Conservation (phyloP, 2,797 vertebrate genomes). For the Malurus splendens region DNA sequence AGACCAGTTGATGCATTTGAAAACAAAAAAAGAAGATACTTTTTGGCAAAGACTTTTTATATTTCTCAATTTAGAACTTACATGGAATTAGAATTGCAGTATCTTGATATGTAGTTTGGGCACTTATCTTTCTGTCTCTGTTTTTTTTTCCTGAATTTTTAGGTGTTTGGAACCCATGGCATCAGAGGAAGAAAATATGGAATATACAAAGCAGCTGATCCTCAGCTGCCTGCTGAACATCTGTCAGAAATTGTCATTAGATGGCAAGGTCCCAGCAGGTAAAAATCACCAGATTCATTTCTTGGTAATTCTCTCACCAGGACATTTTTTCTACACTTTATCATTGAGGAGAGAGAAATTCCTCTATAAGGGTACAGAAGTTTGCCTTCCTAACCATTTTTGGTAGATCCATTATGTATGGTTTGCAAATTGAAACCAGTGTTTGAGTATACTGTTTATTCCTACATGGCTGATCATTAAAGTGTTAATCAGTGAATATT, state of each 20-base stretch:
- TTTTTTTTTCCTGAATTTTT: background rate
- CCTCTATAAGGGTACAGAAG: background rate
- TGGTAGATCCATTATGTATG: background rate
- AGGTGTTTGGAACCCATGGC: conserved; percentile 80
- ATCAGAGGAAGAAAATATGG: conserved; percentile 75
- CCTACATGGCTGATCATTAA: background rate
- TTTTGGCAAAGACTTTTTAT: background rate
- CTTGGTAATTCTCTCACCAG: background rate
- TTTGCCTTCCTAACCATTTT: background rate
- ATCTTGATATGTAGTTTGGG: background rate
- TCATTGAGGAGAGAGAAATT: background rate
- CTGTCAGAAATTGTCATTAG: conserved; percentile 81
- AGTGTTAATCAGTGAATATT: background rate
- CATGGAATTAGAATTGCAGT: background rate
- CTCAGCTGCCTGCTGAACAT: conserved; percentile 87
- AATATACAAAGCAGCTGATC: conserved; percentile 93
- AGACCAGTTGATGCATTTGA: background rate
- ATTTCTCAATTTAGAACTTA: background rate
- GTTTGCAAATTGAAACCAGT: background rate
- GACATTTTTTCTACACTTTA: background rate
- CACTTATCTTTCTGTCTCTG: background rate
- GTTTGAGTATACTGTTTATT: background rate
- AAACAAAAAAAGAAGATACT: background rate
- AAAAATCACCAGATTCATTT: background rate
- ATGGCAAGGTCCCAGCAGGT: conserved; percentile 77